Conservation (phyloP, 2,113 vertebrate species). For the Macroglossus sobrinus region DNA sequence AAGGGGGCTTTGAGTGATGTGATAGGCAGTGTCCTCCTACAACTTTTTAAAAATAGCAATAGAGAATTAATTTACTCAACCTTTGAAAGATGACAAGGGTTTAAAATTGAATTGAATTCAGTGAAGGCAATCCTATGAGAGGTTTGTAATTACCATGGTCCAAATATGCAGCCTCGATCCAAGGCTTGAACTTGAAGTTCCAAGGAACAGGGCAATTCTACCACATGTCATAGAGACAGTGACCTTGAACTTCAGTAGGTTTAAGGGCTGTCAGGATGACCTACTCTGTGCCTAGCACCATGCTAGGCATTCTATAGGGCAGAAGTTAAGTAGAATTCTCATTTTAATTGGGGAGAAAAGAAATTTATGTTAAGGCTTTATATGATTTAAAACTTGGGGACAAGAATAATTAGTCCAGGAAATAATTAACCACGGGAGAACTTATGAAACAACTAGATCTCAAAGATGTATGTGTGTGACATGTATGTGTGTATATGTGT, state of each 20-base stretch:
- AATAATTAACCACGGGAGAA: background rate
- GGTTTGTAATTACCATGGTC: background rate
- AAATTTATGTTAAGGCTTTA: background rate
- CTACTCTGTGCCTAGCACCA: background rate
- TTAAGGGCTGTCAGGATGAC: background rate
- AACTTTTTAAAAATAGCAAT: constrained; percentile 43
- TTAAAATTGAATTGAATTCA: background rate
- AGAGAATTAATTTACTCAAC: constrained; percentile 37
- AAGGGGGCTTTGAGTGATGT: constrained; percentile 27
- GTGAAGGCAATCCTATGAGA: background rate
- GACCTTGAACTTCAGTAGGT: background rate
- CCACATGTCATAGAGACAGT: background rate
- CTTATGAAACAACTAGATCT: background rate
- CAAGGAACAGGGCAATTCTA: background rate
- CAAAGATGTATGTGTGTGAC: background rate
- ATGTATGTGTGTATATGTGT: too few species aligned
- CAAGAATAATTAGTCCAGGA: background rate
- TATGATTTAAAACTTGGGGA: background rate
- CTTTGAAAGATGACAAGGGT: constrained; percentile 19
- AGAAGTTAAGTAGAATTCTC: background rate
- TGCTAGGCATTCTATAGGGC: background rate
- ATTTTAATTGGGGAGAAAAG: background rate
- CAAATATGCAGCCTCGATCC: background rate
- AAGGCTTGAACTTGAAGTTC: background rate
- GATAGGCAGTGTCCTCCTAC: constrained; percentile 59